phyloP scores from a whole-genome alignment of 2,113 vertebrate species.

The Mustela lutreola region DNA sequence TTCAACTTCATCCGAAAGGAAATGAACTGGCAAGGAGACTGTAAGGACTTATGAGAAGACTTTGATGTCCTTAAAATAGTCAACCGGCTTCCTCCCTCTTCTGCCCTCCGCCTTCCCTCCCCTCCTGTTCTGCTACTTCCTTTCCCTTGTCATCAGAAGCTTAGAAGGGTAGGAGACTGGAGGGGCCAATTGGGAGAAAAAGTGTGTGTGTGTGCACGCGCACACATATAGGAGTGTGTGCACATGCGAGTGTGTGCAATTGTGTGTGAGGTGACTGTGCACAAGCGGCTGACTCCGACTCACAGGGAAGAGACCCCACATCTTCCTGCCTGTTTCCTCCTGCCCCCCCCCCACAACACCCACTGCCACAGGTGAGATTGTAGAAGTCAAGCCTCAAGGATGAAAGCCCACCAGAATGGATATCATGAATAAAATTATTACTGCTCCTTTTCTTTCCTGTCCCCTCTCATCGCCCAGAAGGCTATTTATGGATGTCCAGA shows the following conservation, averaged over 20 bases:
- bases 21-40: slow-evolving; percentile 67
- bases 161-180: background rate
- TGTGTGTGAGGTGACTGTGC: background rate
- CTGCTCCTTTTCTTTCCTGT: background rate
- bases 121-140: background rate
- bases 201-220: background rate
- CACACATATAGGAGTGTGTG: too few species aligned
- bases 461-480: background rate
- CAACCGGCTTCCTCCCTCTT: background rate
- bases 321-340: background rate
- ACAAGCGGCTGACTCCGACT: background rate
- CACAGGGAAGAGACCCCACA: background rate
- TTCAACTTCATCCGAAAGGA: slow-evolving; percentile 55
- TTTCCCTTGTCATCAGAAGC: background rate
- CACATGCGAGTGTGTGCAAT: background rate
- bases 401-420: slow-evolving; percentile 29
- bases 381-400: background rate
- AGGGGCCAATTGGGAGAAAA: background rate
- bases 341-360: background rate
- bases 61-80: slow-evolving; percentile 55
- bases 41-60: slow-evolving; percentile 61
- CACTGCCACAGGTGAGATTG: background rate
- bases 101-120: background rate
- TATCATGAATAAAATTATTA: background rate
- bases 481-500: background rate